These are phyloP conservation scores for Urocynchramus pylzowi DNA, from an alignment of 2,113 vertebrate species.

Conservation along the genomic window DNA sequence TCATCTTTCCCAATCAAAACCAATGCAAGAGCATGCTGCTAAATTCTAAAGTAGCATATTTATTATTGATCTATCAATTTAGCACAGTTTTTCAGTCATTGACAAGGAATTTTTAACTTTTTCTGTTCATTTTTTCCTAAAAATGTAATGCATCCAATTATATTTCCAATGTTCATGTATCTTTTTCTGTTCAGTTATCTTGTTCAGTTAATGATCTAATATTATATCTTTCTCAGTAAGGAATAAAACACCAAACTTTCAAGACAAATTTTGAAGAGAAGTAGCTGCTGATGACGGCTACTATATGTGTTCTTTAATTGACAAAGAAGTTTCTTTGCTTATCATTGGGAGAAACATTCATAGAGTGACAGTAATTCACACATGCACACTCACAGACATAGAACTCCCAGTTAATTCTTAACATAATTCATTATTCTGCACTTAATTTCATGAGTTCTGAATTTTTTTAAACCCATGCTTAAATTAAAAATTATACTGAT, in stretches of 20 bases:
- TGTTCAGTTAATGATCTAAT: not conserved
- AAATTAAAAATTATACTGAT: not conserved
- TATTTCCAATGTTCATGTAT: not conserved
- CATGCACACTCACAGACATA: not conserved
- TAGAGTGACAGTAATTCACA: not conserved
- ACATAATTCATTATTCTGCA: not conserved
- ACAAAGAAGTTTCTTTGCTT: not conserved
- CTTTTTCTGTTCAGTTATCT: no score
- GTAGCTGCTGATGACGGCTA: not conserved
- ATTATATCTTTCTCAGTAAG: not conserved
- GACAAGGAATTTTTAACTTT: not conserved
- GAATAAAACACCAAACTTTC: not conserved
- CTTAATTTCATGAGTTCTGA: not conserved
- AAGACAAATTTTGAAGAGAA: not conserved
- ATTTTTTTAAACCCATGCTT: not conserved
- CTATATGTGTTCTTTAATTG: not conserved
- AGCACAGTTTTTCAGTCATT: not conserved
- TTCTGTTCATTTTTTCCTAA: not conserved
- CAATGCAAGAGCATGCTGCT: not conserved
- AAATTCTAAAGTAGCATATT: not conserved
- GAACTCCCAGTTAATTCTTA: not conserved
- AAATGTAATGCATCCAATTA: fast-evolving
- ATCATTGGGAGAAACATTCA: not conserved
- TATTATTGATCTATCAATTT: not conserved
- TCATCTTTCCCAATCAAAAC: not conserved